Evolutionary conservation across 2,888 invertebrate species (phyloP).

Genomic region (Scaptomyza caliginosa): DNA sequence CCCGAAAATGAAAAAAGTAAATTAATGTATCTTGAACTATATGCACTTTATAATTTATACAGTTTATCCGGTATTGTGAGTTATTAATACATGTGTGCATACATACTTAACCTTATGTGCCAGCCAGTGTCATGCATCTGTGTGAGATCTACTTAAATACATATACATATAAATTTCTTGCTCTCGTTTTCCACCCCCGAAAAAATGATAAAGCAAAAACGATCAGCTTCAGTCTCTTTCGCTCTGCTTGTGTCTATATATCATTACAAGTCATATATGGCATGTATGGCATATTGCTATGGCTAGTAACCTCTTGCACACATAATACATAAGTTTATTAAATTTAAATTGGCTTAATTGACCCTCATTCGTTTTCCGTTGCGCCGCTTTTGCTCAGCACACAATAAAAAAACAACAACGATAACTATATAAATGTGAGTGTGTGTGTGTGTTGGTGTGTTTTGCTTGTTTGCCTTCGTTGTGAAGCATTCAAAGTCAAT

Average conservation of each 20-base stretch:
- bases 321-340: conserved; percentile 84
- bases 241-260: conserved; percentile 29
- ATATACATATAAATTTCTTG: conserved; percentile 4
- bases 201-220: conserved; percentile 35
- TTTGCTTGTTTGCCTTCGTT: conserved; percentile 67
- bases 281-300: conserved; percentile 55
- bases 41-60: conserved; percentile 57
- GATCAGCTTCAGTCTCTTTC: not conserved
- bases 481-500: conserved; percentile 77
- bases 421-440: too few relatives aligned
- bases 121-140: conserved; percentile 36
- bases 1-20: not conserved
- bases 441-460: conserved; percentile 11
- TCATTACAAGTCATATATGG: conserved; percentile 61
- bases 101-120: conserved; percentile 59
- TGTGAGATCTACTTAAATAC: conserved; percentile 41
- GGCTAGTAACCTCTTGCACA: conserved; percentile 81
- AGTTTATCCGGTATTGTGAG: conserved; percentile 43
- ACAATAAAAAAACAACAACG: conserved; percentile 41
- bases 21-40: conserved; percentile 58
- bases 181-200: conserved; percentile 45
- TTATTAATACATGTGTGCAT: conserved; percentile 49
- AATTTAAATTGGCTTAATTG: conserved; percentile 85
- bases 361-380: conserved; percentile 83
- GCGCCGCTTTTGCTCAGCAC: conserved; percentile 51